Evolutionary conservation across 2,888 invertebrate species (phyloP).

Genomic region (Drosophila nr. fundita): DNA sequence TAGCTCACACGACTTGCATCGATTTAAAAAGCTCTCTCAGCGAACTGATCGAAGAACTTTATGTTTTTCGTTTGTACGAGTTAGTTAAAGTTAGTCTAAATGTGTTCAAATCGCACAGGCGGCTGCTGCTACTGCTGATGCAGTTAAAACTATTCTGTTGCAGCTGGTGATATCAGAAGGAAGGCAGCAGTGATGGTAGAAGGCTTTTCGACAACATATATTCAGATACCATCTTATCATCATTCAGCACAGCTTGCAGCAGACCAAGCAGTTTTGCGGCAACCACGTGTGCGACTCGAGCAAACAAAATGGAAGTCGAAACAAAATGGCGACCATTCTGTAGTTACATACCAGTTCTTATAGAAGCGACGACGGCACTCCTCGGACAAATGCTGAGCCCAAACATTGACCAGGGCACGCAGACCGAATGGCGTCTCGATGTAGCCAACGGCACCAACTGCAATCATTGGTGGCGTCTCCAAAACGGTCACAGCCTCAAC

Average conservation of each 20-base stretch:
- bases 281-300: constrained; percentile 57
- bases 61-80: constrained; percentile 51
- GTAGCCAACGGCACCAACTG: constrained; percentile 99
- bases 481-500: constrained; percentile 99
- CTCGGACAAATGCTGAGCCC: constrained; percentile 99
- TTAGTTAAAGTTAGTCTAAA: constrained; percentile 53
- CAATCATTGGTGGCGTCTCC: constrained; percentile 99
- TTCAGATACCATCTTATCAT: constrained; percentile 85
- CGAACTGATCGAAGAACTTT: constrained; percentile 88
- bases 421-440: constrained; percentile 99
- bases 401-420: constrained; percentile 96
- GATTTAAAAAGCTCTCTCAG: constrained; percentile 88
- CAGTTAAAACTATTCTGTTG: constrained; percentile 5
- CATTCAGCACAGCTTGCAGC: constrained; percentile 66
- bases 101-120: constrained; percentile 16
- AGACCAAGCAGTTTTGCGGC: neutral
- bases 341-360: constrained; percentile 96
- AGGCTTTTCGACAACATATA: constrained; percentile 66
- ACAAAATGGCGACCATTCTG: constrained; percentile 61
- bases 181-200: constrained; percentile 85
- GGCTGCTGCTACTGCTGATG: neutral
- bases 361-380: constrained; percentile 99
- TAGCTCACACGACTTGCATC: constrained; percentile 84
- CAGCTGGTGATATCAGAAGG: constrained; percentile 82
- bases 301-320: constrained; percentile 2